Conservation (phyloP, 2,888 invertebrate genomes). For the Ormyrus thymus region DNA sequence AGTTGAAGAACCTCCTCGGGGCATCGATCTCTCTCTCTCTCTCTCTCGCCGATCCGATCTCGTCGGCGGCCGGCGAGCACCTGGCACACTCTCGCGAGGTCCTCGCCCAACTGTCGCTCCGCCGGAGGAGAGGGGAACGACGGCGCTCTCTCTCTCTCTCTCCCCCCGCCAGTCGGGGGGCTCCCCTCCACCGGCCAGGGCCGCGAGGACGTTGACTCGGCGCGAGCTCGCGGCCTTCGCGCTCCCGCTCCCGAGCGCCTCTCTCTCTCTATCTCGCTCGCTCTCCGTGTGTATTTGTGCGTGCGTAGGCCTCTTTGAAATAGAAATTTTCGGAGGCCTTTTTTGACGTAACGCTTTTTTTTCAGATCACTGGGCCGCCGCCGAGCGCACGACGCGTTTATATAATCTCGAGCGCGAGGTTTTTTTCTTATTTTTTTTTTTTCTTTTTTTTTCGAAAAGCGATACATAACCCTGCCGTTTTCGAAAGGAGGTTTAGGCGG, state of each 20-base stretch:
- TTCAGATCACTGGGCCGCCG: conserved; percentile 20
- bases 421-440: neutral
- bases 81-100: conserved; percentile 56
- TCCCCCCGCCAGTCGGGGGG: neutral
- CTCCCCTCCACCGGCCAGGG: conserved; percentile 27
- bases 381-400: neutral
- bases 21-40: too few relatives aligned
- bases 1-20: too few relatives aligned
- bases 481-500: too few relatives aligned
- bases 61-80: conserved; percentile 19
- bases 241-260: conserved; percentile 3
- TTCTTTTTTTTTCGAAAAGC: too few relatives aligned
- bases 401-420: neutral
- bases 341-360: neutral
- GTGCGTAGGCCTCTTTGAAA: conserved; percentile 22
- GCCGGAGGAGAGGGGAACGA: neutral
- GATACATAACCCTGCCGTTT: too few relatives aligned
- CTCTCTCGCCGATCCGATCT: neutral
- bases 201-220: conserved; percentile 67
- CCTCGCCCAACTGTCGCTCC: conserved; percentile 48
- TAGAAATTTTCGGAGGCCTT: conserved; percentile 33
- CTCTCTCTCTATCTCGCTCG: neutral
- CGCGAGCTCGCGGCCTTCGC: conserved; percentile 58
- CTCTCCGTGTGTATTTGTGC: neutral
- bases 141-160: neutral